Evolutionary conservation across 2,797 vertebrate species (phyloP), one percentile per base, ranked within the genome.

Genomic region (Onychomys arenicola): DNA sequence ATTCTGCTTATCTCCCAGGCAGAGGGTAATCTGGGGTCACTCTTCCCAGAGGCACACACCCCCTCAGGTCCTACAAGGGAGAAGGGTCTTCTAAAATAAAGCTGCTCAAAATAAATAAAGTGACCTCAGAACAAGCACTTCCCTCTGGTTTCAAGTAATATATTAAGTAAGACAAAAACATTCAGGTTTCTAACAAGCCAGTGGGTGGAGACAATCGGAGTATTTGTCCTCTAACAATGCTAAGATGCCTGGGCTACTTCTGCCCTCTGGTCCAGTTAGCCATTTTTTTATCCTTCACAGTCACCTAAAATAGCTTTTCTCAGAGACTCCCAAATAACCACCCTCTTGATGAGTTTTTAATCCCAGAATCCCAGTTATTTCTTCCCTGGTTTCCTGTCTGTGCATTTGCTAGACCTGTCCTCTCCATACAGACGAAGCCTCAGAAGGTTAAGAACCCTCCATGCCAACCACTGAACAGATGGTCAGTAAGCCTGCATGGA

Each of bases 91-190:
- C 82, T 89, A 86, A 52, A 94, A 49, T 65, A 59, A 83, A 96
- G 78, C 7, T 7, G 76, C 59, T 89, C 61, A 40, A 1, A 40
- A 63, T 57, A 92, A 94, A 6, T 13, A 14, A 93, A 59, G 40
- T n/a, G 82, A 2, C 94, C 90, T 67, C 63, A 80, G 77, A 95
- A 88, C 55, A 84, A 87, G 73, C 71, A 75, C 57, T 46, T n/a
- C 19, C 34, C 63, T 37, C 34, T 34, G 55, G 43, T 85, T 92
- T 87, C 59, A 84, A 96, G 88, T 23, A 89, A 16, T 71, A 77
- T 87, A 93, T 96, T 92, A 82, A 87, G 40, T 1, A 10, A 96
- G n/a, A 83, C 52, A 71, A 59, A 89, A 52, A 89, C 16, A 23
- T 81, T 92, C 49, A 37, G 19, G 59, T 84, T 82, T 94, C 57